Conservation (phyloP, 1,140 invertebrate species). For the Rhynchophorus ferrugineus region DNA sequence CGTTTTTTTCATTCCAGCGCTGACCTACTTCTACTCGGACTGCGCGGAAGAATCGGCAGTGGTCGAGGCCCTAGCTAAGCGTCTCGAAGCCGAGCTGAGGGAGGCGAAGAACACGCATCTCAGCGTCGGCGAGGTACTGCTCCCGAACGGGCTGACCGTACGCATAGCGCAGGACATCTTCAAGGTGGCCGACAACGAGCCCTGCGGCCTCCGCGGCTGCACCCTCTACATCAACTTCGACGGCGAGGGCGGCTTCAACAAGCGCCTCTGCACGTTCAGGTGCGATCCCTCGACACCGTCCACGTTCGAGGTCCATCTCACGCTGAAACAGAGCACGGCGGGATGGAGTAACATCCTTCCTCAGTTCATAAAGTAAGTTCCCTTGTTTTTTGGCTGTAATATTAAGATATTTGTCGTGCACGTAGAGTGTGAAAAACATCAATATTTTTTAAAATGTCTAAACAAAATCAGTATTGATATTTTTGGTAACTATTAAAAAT, state of each 20-base stretch:
- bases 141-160: constrained; percentile 68
- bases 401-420: too few relatives aligned
- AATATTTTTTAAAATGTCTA: too few relatives aligned
- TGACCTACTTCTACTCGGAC: constrained; percentile 21
- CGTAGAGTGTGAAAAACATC: too few relatives aligned
- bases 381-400: too few relatives aligned
- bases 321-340: constrained; percentile 70
- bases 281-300: constrained; percentile 75
- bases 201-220: constrained; percentile 72
- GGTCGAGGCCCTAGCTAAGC: constrained; percentile 52
- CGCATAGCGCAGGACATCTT: constrained; percentile 68
- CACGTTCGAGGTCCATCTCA: constrained; percentile 78
- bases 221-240: constrained; percentile 70
- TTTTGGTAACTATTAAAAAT: too few relatives aligned
- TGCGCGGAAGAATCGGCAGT: constrained; percentile 33
- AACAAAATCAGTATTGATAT: too few relatives aligned
- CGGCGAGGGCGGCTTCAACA: constrained; percentile 54
- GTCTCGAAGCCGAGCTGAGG: constrained; percentile 64
- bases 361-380: constrained; percentile 77
- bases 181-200: constrained; percentile 71
- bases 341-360: constrained; percentile 77
- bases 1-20: too few relatives aligned
- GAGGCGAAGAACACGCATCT: constrained; percentile 69
- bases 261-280: constrained; percentile 59
- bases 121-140: constrained; percentile 63